Evolutionary conservation across 2,797 vertebrate species (phyloP).

Genomic region (Helicolenus hilgendorfi): DNA sequence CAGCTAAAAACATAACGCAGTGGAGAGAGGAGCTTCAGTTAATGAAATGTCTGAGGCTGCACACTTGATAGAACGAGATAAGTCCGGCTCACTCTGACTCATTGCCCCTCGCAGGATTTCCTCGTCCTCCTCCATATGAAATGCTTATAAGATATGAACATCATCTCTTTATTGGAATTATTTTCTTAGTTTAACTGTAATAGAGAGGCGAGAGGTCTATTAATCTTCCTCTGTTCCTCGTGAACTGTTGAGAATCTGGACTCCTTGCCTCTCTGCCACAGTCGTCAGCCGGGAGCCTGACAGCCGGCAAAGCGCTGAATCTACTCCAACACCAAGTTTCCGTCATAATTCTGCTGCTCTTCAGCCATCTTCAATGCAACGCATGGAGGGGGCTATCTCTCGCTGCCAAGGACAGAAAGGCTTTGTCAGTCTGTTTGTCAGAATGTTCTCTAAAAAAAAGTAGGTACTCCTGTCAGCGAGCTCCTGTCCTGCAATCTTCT

Average conservation of each 20-base stretch:
- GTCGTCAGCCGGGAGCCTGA: conserved; percentile 65
- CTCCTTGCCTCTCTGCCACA: conserved; percentile 29
- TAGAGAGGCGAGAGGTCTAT: conserved; percentile 21
- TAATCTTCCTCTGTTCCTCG: conserved; percentile 44
- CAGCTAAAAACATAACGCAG: conserved; percentile 23
- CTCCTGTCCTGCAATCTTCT: conserved; percentile 56
- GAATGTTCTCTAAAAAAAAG: conserved; percentile 47
- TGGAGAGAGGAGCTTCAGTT: conserved; percentile 50
- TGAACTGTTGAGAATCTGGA: conserved; percentile 55
- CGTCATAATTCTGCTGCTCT: conserved; percentile 61
- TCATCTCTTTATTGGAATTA: conserved; percentile 28
- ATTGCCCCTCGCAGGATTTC: conserved; percentile 60
- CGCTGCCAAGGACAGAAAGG: conserved; percentile 73
- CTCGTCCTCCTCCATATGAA: conserved; percentile 48
- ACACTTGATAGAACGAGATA: conserved; percentile 67
- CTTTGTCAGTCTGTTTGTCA: conserved; percentile 61
- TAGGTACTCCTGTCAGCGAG: conserved; percentile 17
- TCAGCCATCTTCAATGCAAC: conserved; percentile 56
- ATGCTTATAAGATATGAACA: conserved; percentile 19
- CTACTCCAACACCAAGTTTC: conserved; percentile 58
- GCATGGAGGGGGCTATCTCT: conserved; percentile 49
- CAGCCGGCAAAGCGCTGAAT: conserved; percentile 58
- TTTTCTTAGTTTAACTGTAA: conserved; percentile 24
- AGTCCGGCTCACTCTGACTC: conserved; percentile 71
- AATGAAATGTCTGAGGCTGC: conserved; percentile 74